Conservation (phyloP, 2,888 invertebrate genomes). For the Malachius bipustulatus region DNA sequence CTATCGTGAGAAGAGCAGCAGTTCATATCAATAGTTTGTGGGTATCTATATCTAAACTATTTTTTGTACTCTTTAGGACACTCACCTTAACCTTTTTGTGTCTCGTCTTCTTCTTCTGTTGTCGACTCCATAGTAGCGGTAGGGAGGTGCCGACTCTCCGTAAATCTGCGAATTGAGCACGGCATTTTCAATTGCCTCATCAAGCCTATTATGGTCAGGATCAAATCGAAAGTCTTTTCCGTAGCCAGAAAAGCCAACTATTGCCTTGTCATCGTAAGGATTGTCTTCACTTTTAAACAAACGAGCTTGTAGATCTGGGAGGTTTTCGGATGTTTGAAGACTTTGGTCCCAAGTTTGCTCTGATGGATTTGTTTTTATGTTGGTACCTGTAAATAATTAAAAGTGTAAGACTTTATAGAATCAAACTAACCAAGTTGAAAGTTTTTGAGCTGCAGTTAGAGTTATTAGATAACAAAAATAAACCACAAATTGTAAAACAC, state of each 20-base stretch:
- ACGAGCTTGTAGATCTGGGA: conserved; percentile 24
- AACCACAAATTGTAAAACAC: not conserved
- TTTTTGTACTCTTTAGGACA: too few species aligned
- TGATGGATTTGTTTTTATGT: conserved; percentile 21
- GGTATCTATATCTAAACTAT: too few species aligned
- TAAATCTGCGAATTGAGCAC: conserved; percentile 51
- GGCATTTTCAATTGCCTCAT: conserved; percentile 44
- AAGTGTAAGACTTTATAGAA: too few species aligned
- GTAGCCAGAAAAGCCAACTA: conserved; percentile 33
- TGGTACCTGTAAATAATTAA: conserved; percentile 19
- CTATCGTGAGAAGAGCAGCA: too few species aligned
- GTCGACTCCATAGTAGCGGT: conserved; percentile 34
- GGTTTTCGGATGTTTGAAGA: too few species aligned
- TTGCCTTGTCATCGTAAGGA: conserved; percentile 30
- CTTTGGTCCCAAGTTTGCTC: too few species aligned
- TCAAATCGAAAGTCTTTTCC: conserved; percentile 35
- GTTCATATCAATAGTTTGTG: too few species aligned
- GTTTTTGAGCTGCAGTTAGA: too few species aligned
- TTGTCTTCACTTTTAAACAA: conserved; percentile 28
- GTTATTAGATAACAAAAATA: conserved; percentile 6
- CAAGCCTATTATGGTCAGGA: conserved; percentile 32
- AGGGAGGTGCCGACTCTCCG: conserved; percentile 45
- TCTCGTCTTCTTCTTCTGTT: conserved; percentile 29
- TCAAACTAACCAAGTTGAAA: too few species aligned
- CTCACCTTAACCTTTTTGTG: conserved; percentile 28